phyloP scores from a whole-genome alignment of 2,888 invertebrate genomes.

The Rotaria magnacalcarata region DNA sequence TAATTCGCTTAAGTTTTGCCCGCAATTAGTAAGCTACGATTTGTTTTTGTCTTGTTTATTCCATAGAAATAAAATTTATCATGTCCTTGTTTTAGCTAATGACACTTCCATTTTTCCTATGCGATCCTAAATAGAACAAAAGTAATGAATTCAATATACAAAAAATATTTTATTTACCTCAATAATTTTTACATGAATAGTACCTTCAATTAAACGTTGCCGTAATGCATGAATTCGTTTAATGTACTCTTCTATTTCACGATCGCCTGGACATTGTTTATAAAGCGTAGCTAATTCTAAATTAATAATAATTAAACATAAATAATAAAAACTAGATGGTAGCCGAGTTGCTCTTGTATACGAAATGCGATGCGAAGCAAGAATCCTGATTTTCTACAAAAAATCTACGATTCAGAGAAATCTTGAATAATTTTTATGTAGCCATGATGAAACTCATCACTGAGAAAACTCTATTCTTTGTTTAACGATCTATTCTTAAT shows the following conservation, averaged over 20 bases:
- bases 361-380: no score
- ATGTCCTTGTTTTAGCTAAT: neutral
- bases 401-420: no score
- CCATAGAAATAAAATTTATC: neutral
- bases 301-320: neutral
- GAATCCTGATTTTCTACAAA: no score
- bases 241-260: constrained; percentile 4
- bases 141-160: neutral
- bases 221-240: constrained; percentile 5
- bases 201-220: constrained; percentile 19
- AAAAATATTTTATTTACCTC: neutral
- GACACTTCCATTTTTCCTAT: neutral
- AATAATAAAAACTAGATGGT: no score
- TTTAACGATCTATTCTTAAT: no score
- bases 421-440: no score
- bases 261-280: constrained; percentile 28
- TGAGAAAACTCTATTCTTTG: no score
- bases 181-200: neutral
- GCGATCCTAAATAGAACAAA: neutral
- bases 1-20: no score
- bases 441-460: no score
- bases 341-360: no score
- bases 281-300: constrained; percentile 28
- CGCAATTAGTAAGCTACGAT: no score
- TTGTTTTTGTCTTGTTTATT: neutral